Conservation (phyloP, 2,797 vertebrate genomes). For the Hybognathus amarus region DNA sequence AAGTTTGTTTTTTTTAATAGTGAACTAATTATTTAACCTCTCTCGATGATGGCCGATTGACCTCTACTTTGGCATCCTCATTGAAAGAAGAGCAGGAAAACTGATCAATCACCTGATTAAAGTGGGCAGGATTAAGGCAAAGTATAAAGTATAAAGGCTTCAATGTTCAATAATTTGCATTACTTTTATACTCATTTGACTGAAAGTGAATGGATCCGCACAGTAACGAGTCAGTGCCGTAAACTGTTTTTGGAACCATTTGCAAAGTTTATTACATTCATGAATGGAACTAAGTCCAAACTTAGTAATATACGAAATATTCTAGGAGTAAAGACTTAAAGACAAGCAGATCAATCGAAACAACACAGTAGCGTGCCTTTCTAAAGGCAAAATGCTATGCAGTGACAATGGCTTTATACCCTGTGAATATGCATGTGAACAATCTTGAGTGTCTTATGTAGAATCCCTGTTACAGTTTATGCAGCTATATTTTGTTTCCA, state of each 20-base stretch:
- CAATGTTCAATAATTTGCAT: not conserved
- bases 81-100: not conserved
- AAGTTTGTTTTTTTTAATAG: no score
- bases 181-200: not conserved
- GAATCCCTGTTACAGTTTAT: not conserved
- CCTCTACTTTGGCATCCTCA: not conserved
- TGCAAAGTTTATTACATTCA: not conserved
- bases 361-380: not conserved
- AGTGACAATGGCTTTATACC: not conserved
- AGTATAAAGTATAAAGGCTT: not conserved
- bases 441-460: not conserved
- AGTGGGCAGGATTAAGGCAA: not conserved
- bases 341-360: not conserved
- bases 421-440: not conserved
- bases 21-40: not conserved
- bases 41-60: not conserved
- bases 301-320: not conserved
- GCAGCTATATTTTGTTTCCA: not conserved
- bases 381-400: not conserved
- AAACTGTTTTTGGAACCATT: not conserved
- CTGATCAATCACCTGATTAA: not conserved
- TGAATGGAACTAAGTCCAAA: not conserved
- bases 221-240: not conserved
- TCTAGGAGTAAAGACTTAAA: not conserved
- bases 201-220: no score